A percentile compares a stretch with the other conserved stretches of the same genome.
Evolutionary conservation across 2,113 vertebrate species (phyloP).

Genomic region (Crypturellus undulatus): DNA sequence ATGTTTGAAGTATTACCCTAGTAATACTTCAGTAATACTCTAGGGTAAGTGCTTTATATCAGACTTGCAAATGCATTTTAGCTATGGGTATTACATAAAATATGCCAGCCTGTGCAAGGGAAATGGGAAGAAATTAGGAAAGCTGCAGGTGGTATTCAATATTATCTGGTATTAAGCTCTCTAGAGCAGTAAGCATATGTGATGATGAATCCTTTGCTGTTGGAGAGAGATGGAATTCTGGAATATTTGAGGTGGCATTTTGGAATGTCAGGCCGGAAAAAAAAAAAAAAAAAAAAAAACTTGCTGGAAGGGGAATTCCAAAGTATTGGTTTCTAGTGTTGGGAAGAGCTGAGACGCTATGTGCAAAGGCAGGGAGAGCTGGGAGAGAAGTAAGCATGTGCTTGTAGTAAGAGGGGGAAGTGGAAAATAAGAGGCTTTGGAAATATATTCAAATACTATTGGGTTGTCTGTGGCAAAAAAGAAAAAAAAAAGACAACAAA

Average conservation of each 20-base stretch:
- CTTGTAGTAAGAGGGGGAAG: not conserved
- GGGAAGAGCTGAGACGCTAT: not conserved
- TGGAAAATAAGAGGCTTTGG: not conserved
- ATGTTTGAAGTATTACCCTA: constrained; percentile 10
- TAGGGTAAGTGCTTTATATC: not conserved
- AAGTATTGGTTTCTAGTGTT: not conserved
- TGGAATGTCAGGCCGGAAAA: not conserved
- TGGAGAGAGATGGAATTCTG: not conserved
- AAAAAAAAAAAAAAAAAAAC: too few relatives aligned
- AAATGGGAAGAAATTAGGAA: not conserved
- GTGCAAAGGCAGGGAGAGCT: not conserved
- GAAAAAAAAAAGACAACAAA: not conserved
- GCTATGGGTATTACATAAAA: not conserved
- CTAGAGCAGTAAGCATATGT: not conserved
- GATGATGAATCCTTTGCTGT: accelerated
- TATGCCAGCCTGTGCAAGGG: not conserved
- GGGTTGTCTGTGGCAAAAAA: not conserved
- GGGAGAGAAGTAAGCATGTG: not conserved
- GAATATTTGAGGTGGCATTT: not conserved
- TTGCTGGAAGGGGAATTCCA: not conserved
- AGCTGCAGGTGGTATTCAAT: not conserved
- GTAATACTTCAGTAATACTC: too few relatives aligned
- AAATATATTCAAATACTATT: not conserved
- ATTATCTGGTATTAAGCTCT: not conserved
- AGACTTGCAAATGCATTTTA: constrained; percentile 26